A percentile compares a stretch with the other conserved stretches of the same genome.
phyloP scores from a whole-genome alignment of 2,797 vertebrate genomes.

The Myotis planiceps region DNA sequence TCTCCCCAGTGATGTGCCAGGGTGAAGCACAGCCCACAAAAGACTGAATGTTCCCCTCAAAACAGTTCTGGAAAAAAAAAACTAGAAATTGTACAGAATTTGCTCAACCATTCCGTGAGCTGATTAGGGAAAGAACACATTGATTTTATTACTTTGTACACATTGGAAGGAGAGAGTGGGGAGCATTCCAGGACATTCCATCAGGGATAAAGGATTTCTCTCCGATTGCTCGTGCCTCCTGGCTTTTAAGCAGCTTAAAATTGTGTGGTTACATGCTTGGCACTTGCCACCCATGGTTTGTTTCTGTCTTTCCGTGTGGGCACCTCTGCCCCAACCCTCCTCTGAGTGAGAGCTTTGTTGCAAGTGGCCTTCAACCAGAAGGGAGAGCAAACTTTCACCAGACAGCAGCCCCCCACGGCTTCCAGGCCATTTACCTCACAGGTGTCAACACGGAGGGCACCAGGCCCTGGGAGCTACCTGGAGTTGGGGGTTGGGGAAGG shows the following conservation, averaged over 20 bases:
- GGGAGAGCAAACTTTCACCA: background rate
- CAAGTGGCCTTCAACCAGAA: background rate
- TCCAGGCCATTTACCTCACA: background rate
- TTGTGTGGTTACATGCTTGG: background rate
- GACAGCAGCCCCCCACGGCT: background rate
- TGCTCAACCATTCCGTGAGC: slow-evolving; percentile 3
- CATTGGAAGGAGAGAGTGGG: background rate
- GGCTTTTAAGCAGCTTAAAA: background rate
- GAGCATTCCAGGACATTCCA: background rate
- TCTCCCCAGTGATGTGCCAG: background rate
- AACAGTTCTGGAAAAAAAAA: background rate
- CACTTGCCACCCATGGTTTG: background rate
- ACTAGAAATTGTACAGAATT: background rate
- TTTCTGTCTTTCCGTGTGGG: background rate
- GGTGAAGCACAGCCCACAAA: background rate
- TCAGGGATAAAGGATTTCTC: background rate
- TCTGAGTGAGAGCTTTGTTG: background rate
- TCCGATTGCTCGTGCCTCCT: background rate
- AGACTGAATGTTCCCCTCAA: background rate
- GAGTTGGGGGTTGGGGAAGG: rapidly evolving
- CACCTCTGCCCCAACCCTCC: background rate
- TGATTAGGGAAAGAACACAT: background rate
- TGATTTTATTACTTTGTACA: slow-evolving; percentile 17
- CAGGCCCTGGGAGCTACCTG: background rate
- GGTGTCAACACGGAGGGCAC: background rate